A percentile compares a stretch with the other conserved stretches of the same genome.
Evolutionary conservation across 2,113 vertebrate genomes (phyloP).

Genomic region (Monarcha castaneiventris): DNA sequence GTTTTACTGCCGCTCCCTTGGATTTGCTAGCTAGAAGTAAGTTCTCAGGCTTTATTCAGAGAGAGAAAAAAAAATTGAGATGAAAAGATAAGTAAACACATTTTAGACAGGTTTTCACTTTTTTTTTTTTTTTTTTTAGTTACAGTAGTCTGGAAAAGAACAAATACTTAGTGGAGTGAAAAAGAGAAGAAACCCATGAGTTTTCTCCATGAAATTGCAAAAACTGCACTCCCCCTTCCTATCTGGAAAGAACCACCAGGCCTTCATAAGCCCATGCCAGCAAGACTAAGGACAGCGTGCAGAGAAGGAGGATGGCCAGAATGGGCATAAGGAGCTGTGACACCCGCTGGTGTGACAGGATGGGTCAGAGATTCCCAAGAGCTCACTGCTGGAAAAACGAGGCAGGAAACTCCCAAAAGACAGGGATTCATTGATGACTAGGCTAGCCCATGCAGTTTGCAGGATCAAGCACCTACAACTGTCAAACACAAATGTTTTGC

Average conservation of each 20-base stretch:
- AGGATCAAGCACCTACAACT: background rate
- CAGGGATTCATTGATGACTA: background rate
- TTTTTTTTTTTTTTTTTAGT: background rate
- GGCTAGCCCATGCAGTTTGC: background rate
- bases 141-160: background rate
- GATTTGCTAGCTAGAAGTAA: constrained; percentile 97
- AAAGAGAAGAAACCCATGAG: background rate
- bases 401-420: background rate
- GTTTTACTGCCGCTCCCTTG: constrained; percentile 95
- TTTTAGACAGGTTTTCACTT: background rate
- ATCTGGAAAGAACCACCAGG: background rate
- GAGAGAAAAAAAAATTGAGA: constrained; percentile 41
- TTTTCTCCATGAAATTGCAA: background rate
- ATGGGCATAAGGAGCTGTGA: background rate
- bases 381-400: background rate
- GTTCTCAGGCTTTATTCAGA: constrained; percentile 88
- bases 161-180: background rate
- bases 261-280: background rate
- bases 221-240: background rate
- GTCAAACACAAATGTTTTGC: background rate
- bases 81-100: constrained; percentile 46
- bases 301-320: background rate
- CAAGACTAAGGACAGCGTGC: background rate
- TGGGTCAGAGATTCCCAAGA: background rate
- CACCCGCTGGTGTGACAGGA: background rate